Evolutionary conservation across 2,113 vertebrate species (phyloP).

Genomic region (Axis porcinus): DNA sequence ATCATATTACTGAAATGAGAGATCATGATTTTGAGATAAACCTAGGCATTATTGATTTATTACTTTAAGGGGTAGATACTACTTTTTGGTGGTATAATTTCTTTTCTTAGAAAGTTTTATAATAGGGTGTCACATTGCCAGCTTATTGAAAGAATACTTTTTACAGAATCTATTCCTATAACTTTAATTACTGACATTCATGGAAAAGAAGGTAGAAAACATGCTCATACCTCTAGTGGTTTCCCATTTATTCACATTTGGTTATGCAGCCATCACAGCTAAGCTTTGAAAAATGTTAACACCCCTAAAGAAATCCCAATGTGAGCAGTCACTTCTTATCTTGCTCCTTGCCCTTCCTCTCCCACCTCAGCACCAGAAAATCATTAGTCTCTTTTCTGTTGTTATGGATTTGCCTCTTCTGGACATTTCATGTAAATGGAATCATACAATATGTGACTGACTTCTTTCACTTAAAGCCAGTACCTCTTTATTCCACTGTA

Average conservation of each 20-base stretch:
- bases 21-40: not conserved
- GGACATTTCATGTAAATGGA: not conserved
- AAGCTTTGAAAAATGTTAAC: not conserved
- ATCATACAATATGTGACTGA: not conserved
- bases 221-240: not conserved
- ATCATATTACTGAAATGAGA: not conserved
- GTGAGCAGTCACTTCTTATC: not conserved
- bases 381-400: not conserved
- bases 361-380: not conserved
- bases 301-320: not conserved
- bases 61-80: not conserved
- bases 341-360: too few species aligned
- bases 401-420: not conserved
- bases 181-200: not conserved
- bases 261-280: not conserved
- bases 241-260: not conserved
- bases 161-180: not conserved
- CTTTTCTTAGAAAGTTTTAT: not conserved
- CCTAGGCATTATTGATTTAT: not conserved
- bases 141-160: not conserved
- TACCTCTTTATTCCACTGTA: not conserved
- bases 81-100: constrained; percentile 3
- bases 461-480: not conserved
- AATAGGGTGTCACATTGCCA: not conserved
- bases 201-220: not conserved